Percentiles rank a stretch among this genome's conserved stretches.
Evolutionary conservation across 1,140 invertebrate genomes (phyloP).

Genomic region (Psilanteris sp.): DNA sequence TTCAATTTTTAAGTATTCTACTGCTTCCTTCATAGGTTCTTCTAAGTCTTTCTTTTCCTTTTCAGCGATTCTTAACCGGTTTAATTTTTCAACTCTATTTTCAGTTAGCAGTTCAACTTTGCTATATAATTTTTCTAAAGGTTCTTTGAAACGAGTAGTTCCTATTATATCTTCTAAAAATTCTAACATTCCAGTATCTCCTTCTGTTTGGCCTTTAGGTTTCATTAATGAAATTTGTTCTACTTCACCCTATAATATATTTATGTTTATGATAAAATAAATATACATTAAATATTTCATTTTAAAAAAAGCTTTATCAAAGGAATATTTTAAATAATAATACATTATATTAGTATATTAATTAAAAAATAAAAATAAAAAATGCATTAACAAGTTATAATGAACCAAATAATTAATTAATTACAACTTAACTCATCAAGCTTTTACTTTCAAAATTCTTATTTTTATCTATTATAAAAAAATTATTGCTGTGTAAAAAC

Average conservation of each 20-base stretch:
- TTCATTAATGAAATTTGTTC: conserved; percentile 99
- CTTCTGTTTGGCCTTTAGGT: conserved; percentile 91
- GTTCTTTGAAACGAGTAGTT: conserved; percentile 92
- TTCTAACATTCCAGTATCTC: conserved; percentile 97
- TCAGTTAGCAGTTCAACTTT: conserved; percentile 90
- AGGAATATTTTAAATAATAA: too few species aligned
- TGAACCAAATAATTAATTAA: too few species aligned
- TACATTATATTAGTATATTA: too few species aligned
- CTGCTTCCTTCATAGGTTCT: conserved; percentile 91
- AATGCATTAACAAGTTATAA: too few species aligned
- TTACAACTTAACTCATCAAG: too few species aligned
- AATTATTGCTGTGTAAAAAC: too few species aligned
- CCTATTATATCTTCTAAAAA: conserved; percentile 99
- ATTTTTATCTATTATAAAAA: too few species aligned
- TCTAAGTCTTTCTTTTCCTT: conserved; percentile 93
- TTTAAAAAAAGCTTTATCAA: too few species aligned
- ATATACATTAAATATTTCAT: too few species aligned
- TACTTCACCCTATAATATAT: conserved; percentile 93
- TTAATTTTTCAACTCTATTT: conserved; percentile 91
- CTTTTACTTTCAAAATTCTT: too few species aligned
- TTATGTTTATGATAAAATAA: too few species aligned
- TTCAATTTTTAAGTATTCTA: conserved; percentile 89
- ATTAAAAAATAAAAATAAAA: neutral
- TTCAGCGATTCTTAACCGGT: conserved; percentile 93
- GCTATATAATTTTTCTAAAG: conserved; percentile 88